Base-by-base conservation (phyloP, 2,113 vertebrate species). In the Crotophaga sulcirostris region DNA sequence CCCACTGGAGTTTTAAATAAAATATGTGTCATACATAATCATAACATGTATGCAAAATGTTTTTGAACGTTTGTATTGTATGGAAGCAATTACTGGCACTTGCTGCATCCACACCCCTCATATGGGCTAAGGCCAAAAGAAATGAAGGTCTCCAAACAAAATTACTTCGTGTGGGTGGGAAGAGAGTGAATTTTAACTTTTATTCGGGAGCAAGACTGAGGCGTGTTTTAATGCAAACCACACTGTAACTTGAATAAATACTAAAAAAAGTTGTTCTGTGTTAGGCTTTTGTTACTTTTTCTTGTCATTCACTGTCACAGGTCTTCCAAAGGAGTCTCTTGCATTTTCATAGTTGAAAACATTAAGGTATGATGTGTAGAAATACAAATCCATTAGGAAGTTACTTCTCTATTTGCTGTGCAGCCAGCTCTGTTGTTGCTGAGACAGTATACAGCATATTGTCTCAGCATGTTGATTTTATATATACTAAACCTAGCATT, bases 1-100 rank as follows among this genome's bases (percentile, higher is more conserved):
- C 70, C 59, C 76, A 44, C 70, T 96, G 90, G 78, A 96, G 82
- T 94, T 97, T 97, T 92, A 94, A 96, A 94, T 97, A 85, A 84
- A 92, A 92, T 97, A 95, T 97, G 96, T 97, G 94, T 95, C 96
- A 96, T 94, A 89, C 84, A 96, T 95, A 97, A 97, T 96, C 90
- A 87, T 95, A 97, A 96, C 89, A 98, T 97, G 87, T 96, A 97
- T 96, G 93, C 94, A 98, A 97, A 96, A 89, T 91, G 93, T 97
- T 97, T 97, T 96, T 95, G 97, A 98, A 97, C 95, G 95, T 95
- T 97, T 89, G 85, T 98, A 98, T 98, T 98, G 98, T 98, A 99
- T 99, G 98, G 99, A 99, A 99, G 98, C 98, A 99, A 99, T 99
- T 99, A 99, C 98, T 98, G 98, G 98, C 98, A 98, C 94, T 82